Conservation (phyloP, 2,113 vertebrate species). For the Craseonycteris thonglongyai region DNA sequence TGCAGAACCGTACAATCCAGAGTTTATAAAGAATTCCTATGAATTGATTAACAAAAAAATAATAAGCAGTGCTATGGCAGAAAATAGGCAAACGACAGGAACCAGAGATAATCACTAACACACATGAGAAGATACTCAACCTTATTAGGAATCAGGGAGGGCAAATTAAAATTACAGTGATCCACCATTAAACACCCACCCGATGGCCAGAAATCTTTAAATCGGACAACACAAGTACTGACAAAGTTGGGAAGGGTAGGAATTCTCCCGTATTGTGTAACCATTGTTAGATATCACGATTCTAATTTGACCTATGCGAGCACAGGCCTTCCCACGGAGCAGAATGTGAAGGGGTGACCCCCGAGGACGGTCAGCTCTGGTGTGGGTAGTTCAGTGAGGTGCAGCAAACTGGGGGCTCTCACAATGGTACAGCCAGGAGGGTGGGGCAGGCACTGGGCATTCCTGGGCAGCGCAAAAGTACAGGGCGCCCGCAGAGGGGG, state of each 20-base stretch:
- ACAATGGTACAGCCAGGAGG: background rate
- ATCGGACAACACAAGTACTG: background rate
- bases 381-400: background rate
- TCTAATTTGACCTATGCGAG: background rate
- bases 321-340: background rate
- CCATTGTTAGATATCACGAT: background rate
- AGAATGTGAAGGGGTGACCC: background rate
- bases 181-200: background rate
- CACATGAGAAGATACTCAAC: background rate
- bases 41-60: background rate
- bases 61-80: background rate
- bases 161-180: background rate
- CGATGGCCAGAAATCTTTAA: background rate
- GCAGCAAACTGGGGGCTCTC: background rate
- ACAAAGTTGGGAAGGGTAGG: too few relatives aligned
- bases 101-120: background rate
- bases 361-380: background rate
- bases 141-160: background rate
- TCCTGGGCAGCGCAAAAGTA: background rate
- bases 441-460: background rate
- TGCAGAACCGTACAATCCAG: background rate
- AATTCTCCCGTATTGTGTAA: background rate
- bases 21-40: background rate
- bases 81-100: background rate
- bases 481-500: too few relatives aligned